These are phyloP conservation scores for Eristalis tenax DNA, from an alignment of 2,888 invertebrate genomes.

Conservation along the genomic window DNA sequence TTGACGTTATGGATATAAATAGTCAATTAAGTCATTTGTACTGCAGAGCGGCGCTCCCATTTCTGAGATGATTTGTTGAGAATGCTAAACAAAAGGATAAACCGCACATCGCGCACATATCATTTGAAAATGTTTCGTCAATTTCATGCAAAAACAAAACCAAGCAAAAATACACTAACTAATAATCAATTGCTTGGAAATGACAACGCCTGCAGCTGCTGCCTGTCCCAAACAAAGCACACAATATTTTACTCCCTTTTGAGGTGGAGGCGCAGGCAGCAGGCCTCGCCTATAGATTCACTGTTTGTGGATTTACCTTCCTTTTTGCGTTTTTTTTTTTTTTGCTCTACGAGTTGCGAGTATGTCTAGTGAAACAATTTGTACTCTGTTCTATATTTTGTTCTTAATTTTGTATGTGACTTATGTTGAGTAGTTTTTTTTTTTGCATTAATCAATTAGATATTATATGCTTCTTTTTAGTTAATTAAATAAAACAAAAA, in stretches of 20 bases:
- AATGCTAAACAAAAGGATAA: constrained; percentile 26
- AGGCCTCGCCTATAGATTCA: constrained; percentile 65
- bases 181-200: constrained; percentile 12
- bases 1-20: constrained; percentile 69
- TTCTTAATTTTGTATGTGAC: constrained; percentile 6
- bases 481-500: constrained; percentile 69
- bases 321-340: not conserved
- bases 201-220: constrained; percentile 63
- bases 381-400: constrained; percentile 38
- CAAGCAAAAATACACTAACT: not conserved
- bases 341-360: constrained; percentile 36
- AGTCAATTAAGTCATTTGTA: constrained; percentile 68
- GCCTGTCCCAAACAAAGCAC: constrained; percentile 62
- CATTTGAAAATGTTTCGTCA: not conserved
- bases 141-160: constrained; percentile 1
- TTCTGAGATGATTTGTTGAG: constrained; percentile 15
- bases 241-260: constrained; percentile 58
- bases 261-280: constrained; percentile 39
- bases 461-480: constrained; percentile 2
- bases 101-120: not conserved
- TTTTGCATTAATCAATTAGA: constrained; percentile 36
- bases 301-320: constrained; percentile 63
- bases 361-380: constrained; percentile 49
- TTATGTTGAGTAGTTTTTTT: not conserved
- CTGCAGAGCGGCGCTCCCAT: constrained; percentile 62